Percentiles rank a stretch among this genome's conserved stretches.
These are phyloP conservation scores for Ailurus styani DNA, from an alignment of 2,113 vertebrate species.

Conservation along the genomic window DNA sequence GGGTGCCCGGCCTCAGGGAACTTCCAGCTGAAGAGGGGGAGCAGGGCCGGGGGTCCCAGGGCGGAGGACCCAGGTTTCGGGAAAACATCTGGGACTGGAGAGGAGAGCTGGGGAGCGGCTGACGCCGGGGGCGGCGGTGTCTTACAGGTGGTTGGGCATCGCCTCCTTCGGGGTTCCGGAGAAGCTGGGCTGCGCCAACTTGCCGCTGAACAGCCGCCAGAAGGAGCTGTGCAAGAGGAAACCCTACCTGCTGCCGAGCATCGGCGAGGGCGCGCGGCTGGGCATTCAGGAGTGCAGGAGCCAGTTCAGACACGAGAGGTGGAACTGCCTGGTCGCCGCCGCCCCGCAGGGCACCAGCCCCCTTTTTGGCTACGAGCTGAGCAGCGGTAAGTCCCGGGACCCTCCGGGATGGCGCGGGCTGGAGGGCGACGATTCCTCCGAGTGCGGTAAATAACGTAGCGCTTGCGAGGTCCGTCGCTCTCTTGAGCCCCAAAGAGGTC, in stretches of 20 bases:
- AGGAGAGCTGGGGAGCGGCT: background rate
- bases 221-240: conserved; percentile 90
- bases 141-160: conserved; percentile 91
- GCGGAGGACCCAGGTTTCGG: background rate
- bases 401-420: background rate
- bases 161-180: conserved; percentile 86
- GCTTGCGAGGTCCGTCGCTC: too few relatives aligned
- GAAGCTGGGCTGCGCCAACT: conserved; percentile 84
- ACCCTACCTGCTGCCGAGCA: conserved; percentile 89
- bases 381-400: conserved; percentile 86
- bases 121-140: background rate
- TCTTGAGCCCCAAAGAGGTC: background rate
- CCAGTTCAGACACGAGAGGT: conserved; percentile 94
- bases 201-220: conserved; percentile 87
- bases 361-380: conserved; percentile 87
- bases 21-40: background rate
- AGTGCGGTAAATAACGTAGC: background rate
- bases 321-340: conserved; percentile 88
- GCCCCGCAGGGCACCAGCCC: conserved; percentile 54
- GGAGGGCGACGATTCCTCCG: background rate
- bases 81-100: background rate
- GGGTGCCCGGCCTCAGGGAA: background rate
- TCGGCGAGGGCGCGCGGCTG: conserved; percentile 90
- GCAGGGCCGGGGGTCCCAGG: background rate
- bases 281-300: conserved; percentile 90